Evolutionary conservation across 2,113 vertebrate species (phyloP).

Genomic region (Typhlomys cinereus): DNA sequence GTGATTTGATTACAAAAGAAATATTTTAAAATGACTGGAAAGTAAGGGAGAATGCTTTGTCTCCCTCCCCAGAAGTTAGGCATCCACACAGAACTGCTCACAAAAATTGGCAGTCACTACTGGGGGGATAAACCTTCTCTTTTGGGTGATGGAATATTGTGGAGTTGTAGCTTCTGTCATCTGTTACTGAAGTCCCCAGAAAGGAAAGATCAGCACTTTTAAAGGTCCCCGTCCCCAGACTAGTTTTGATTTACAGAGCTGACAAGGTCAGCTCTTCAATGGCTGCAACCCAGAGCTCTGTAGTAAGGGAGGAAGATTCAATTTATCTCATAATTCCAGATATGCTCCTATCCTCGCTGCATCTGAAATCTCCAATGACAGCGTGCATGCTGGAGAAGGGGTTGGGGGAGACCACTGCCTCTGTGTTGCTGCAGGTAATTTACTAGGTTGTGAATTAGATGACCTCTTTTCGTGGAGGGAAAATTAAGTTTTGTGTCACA

Average conservation of each 20-base stretch:
- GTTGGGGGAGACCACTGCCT: slow-evolving; percentile 79
- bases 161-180: slow-evolving; percentile 27
- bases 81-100: not conserved
- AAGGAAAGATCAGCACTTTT: slow-evolving; percentile 72
- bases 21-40: not conserved
- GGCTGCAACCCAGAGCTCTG: slow-evolving; percentile 72
- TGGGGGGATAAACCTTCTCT: not conserved
- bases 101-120: fast-evolving
- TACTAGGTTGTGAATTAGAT: slow-evolving; percentile 79
- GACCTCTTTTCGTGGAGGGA: slow-evolving; percentile 76
- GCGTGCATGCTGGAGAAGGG: too few relatives aligned
- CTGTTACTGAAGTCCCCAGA: slow-evolving; percentile 43
- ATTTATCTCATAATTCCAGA: slow-evolving; percentile 85
- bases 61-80: fast-evolving
- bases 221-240: slow-evolving; percentile 79
- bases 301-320: slow-evolving; percentile 83
- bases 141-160: not conserved
- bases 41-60: fast-evolving
- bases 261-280: slow-evolving; percentile 86
- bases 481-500: slow-evolving; percentile 57
- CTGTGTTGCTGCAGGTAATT: slow-evolving; percentile 72
- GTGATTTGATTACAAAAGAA: not conserved
- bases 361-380: slow-evolving; percentile 81
- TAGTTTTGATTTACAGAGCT: slow-evolving; percentile 86
- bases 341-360: slow-evolving; percentile 69